Base-by-base conservation (phyloP, 2,797 vertebrate species). In the Notolepis coatsorum region DNA sequence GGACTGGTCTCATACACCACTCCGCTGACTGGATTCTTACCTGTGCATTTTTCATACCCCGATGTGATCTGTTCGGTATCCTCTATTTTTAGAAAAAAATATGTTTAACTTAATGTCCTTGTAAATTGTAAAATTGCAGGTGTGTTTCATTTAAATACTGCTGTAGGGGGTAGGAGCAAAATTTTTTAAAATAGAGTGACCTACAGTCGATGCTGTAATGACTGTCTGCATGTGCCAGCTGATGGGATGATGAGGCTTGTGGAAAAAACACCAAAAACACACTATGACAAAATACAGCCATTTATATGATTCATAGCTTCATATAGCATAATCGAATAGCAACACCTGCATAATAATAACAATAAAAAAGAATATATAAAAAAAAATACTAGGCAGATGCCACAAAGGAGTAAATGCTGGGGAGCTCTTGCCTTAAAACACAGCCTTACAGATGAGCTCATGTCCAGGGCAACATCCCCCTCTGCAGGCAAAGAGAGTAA, bases 381-480 rank as follows among this genome's bases (percentile, higher is more conserved):
- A 48, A 81, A 71, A 73, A 70, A 52, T 31, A 81, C 68, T 52
- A 64, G 61, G 71, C 47, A 65, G 50, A 75, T 73, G 68, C 42
- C 61, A 51, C 35, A 66, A 53, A 62, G 45, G 73, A 72, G 74
- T 50, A 62, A 63, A 60, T 61, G 65, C 80, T 75, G 67, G 61
- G 23, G 59, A 61, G 53, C 18, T 9, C n/a, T 58, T 75, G 71
- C 54, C 41, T 76, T 51, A 63, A 21, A 53, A 61, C 76, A 82
- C 73, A 80, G 39, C 46, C 65, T 83, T n/a, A 52, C 61, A 72
- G 65, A 68, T 57, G 56, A 83, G 84, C 68, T 79, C 73, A 90
- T 92, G 85, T 87, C 77, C 82, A 90, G 86, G 89, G 84, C 93
- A 93, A 93, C 88, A 93, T 81, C 90, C 68, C 92, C 93, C 92